Evolutionary conservation across 2,113 vertebrate genomes (phyloP).

Genomic region (Chaetodon trifascialis): DNA sequence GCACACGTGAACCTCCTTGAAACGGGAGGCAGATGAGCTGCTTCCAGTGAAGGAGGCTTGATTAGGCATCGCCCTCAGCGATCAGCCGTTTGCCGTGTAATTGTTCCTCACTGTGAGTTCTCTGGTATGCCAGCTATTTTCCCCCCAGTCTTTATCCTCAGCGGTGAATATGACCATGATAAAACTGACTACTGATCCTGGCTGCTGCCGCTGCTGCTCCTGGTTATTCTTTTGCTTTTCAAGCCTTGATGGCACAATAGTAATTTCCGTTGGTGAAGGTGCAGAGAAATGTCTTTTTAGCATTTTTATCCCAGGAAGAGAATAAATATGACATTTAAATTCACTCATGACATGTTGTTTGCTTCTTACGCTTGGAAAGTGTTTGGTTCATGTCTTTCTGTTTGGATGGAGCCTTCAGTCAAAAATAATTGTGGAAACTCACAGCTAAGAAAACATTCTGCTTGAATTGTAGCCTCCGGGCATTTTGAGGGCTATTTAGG

Average conservation of each 20-base stretch:
- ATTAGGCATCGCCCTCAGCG: slow-evolving; percentile 8
- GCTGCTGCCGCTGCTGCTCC: not conserved
- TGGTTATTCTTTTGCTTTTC: not conserved
- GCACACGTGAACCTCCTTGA: not conserved
- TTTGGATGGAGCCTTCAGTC: not conserved
- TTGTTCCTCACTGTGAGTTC: slow-evolving; percentile 15
- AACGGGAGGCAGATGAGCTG: slow-evolving; percentile 31
- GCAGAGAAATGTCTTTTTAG: not conserved
- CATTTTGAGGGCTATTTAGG: slow-evolving; percentile 37
- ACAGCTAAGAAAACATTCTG: slow-evolving; percentile 18
- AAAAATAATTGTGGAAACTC: slow-evolving; percentile 13
- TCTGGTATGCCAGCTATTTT: not conserved
- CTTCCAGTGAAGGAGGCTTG: slow-evolving; percentile 44
- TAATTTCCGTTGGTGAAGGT: not conserved
- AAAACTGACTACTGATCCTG: too few species aligned
- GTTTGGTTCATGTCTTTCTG: slow-evolving; percentile 1
- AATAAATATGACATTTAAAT: slow-evolving; percentile 4
- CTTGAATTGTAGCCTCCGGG: slow-evolving; percentile 28
- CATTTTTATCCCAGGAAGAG: slow-evolving; percentile 2
- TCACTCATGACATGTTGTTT: slow-evolving; percentile 3
- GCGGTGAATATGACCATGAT: not conserved
- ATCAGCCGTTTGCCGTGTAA: slow-evolving; percentile 29
- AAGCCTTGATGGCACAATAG: slow-evolving; percentile 2
- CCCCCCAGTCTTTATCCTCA: not conserved
- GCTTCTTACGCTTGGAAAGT: not conserved